Percentiles rank a stretch among this genome's conserved stretches.
Evolutionary conservation across 2,113 vertebrate genomes (phyloP).

Genomic region (Aldabrachelys gigantea): DNA sequence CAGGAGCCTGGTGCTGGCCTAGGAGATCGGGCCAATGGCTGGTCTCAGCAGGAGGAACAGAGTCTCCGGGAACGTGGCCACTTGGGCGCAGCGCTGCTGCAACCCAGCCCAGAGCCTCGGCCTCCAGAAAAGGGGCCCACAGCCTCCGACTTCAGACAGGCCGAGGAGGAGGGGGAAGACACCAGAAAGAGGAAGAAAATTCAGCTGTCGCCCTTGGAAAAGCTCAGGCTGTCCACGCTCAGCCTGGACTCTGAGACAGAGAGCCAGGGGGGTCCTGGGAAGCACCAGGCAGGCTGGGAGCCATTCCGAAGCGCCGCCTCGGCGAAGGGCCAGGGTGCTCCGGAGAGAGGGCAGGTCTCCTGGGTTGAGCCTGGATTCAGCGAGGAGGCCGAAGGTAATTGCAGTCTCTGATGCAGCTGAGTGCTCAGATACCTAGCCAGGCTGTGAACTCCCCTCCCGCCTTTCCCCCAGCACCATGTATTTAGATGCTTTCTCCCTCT

Average conservation of each 20-base stretch:
- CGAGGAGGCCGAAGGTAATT: conserved; percentile 10
- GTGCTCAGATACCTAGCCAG: neutral
- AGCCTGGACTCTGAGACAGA: conserved; percentile 75
- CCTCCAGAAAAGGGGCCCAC: neutral
- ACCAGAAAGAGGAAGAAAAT: conserved; percentile 64
- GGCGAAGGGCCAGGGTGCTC: neutral
- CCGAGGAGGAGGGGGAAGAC: conserved; percentile 5
- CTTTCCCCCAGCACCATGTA: neutral
- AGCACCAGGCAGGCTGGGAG: neutral
- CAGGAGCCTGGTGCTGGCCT: neutral
- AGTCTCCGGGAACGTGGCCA: neutral
- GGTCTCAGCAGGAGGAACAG: neutral
- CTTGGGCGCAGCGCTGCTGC: neutral
- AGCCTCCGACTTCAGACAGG: neutral
- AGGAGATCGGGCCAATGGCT: neutral
- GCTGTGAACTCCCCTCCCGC: neutral
- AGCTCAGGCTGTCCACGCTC: conserved; percentile 82
- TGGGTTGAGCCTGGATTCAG: neutral
- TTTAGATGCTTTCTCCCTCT: neutral
- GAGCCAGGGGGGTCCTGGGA: neutral
- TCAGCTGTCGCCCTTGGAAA: conserved; percentile 78
- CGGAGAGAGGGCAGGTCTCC: neutral
- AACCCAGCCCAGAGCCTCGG: neutral
- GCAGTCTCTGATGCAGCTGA: neutral
- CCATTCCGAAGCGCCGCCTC: neutral